Evolutionary conservation across 2,113 vertebrate genomes (phyloP).

Genomic region (Otolemur garnettii): DNA sequence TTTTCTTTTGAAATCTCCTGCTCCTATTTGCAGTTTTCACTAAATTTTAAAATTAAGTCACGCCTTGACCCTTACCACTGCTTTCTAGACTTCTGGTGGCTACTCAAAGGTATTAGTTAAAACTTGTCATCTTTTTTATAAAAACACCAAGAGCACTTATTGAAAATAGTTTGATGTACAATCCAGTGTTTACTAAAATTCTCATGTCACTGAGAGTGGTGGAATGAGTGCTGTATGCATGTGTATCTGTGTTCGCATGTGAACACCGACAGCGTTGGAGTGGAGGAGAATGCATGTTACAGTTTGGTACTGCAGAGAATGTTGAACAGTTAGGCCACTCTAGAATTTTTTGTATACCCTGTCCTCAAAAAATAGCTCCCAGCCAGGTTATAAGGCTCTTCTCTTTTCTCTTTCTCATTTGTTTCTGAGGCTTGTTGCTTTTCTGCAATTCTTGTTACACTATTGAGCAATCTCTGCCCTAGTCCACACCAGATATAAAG

Average conservation of each 20-base stretch:
- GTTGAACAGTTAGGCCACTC: neutral
- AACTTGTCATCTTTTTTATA: neutral
- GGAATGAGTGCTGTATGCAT: fast-evolving
- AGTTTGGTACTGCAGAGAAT: neutral
- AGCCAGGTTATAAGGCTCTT: neutral
- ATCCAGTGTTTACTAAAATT: neutral
- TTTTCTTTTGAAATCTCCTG: neutral
- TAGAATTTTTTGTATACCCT: neutral
- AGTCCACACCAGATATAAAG: neutral
- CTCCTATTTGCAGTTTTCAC: neutral
- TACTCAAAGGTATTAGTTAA: neutral
- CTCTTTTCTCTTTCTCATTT: neutral
- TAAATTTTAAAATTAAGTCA: neutral
- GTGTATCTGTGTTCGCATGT: neutral
- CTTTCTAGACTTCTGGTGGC: neutral
- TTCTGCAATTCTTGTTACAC: neutral
- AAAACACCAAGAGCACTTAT: neutral
- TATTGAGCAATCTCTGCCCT: neutral
- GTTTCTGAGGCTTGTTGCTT: neutral
- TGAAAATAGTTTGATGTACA: neutral
- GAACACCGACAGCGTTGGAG: neutral
- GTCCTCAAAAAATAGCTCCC: neutral
- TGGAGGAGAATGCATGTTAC: neutral
- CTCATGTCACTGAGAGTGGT: neutral
- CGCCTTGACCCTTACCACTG: neutral